Percentiles rank a stretch among this genome's conserved stretches.
phyloP scores from a whole-genome alignment of 2,113 vertebrate genomes.

The Heterotis niloticus region DNA sequence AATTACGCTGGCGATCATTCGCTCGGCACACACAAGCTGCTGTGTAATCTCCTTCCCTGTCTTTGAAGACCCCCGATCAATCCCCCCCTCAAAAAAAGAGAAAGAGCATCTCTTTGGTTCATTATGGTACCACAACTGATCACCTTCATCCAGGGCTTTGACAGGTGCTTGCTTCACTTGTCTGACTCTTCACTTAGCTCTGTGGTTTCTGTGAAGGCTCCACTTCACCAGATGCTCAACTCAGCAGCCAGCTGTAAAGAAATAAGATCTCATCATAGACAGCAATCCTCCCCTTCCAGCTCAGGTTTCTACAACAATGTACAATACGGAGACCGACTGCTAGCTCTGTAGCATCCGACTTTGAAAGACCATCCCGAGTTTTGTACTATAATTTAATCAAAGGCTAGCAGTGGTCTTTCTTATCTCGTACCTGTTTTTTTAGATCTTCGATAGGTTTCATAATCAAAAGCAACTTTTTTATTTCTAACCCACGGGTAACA shows the following conservation, averaged over 20 bases:
- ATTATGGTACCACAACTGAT: conserved; percentile 13
- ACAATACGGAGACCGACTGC: neutral
- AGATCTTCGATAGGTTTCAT: no score
- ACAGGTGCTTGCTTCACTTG: no score
- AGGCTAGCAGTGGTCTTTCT: no score
- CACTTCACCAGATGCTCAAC: neutral
- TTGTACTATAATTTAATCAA: no score
- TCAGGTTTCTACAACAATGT: neutral
- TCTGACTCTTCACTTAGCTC: no score
- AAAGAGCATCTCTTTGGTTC: conserved; percentile 11
- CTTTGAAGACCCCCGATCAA: conserved; percentile 33
- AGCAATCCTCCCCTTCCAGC: neutral
- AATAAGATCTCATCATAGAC: neutral
- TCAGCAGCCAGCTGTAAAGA: neutral
- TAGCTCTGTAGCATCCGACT: neutral
- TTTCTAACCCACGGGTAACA: no score
- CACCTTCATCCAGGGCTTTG: neutral
- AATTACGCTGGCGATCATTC: conserved; percentile 17
- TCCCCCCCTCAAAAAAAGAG: conserved; percentile 12
- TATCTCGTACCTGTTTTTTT: no score
- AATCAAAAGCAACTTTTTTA: no score
- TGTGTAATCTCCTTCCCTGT: conserved; percentile 19
- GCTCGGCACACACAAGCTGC: neutral
- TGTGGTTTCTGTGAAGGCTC: no score
- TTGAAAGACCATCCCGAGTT: no score